Evolutionary conservation across 2,888 invertebrate species (phyloP), one percentile per base, ranked within the genome.

Genomic region (Caenorhabditis imperialis): DNA sequence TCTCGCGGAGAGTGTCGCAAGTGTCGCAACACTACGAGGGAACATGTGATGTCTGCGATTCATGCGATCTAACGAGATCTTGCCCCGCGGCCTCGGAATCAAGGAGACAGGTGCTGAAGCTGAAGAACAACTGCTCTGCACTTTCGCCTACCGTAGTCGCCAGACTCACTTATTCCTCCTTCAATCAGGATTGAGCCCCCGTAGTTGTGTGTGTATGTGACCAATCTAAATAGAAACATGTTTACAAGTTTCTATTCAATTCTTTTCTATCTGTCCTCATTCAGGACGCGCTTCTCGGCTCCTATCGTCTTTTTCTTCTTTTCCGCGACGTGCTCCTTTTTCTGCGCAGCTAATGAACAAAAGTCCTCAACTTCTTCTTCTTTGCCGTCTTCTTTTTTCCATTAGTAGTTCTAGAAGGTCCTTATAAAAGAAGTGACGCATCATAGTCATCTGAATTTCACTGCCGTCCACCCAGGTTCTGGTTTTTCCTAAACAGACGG

Each of bases 181-280:
- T 48, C 65, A 65, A 65, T 65, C 65, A 65, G 55, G 42, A 48
- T 51, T 37, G 44, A 67, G 48, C 55, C 18, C 2, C 7, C 10
- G 30, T 30, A 10, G 6, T 6, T 30, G 30, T 30, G 30, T 30
- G 30, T 30, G 30, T 30, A 10, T 30, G 30, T 30, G 67, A 67
- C 44, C 67, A 57, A 67, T 57, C 67, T 67, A 67, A 67, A 67
- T 57, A 67, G 67, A 67, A 67, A 57, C 65, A 57, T 67, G 65
- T 57, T 67, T 67, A 67, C 57, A 67, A 51, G 57, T 57, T 57
- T 67, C 67, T 67, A 67, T 67, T 57, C 67, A 67, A 67, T 67
- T 67, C 67, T 58, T 51, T 37, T 67, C 57, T 67, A 67, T 67
- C 67, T 57, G 57, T 57, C 57, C 67, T 57, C 57, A 57, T 57